These are phyloP conservation scores for Maniola hyperantus DNA, from an alignment of 2,888 invertebrate genomes.

Conservation along the genomic window DNA sequence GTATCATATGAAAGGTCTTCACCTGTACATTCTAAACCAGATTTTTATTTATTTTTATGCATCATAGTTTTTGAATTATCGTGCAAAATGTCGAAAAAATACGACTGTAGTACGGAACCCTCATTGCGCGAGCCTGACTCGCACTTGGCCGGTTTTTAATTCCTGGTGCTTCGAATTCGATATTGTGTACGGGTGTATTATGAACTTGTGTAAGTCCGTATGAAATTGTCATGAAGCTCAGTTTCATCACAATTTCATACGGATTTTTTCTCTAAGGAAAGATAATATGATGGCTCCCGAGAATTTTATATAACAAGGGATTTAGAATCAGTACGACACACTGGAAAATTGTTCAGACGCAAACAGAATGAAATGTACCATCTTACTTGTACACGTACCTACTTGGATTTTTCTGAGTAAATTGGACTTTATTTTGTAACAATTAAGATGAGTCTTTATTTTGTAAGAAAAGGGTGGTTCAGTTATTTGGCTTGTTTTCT, in stretches of 20 bases:
- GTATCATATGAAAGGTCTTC: too few species aligned
- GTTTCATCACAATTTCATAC: neutral
- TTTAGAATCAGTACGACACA: constrained; percentile 5
- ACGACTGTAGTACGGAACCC: too few species aligned
- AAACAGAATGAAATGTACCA: constrained; percentile 5
- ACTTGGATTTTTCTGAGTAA: neutral
- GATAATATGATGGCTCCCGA: constrained; percentile 5
- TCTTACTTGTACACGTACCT: neutral
- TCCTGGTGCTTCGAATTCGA: too few species aligned
- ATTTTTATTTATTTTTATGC: too few species aligned
- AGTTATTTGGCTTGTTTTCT: neutral
- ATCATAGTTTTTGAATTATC: too few species aligned
- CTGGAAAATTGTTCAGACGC: constrained; percentile 9
- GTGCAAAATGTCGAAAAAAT: too few species aligned
- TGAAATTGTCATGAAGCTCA: neutral
- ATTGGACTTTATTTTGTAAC: neutral
- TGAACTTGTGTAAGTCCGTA: too few species aligned
- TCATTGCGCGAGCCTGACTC: too few species aligned
- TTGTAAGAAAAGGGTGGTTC: neutral
- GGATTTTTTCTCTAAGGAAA: neutral
- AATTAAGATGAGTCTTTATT: neutral
- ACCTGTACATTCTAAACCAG: too few species aligned
- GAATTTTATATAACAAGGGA: constrained; percentile 12
- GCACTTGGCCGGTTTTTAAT: too few species aligned
- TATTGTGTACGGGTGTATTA: too few species aligned